A percentile compares a stretch with the other conserved stretches of the same genome.
Evolutionary conservation across 2,797 vertebrate genomes (phyloP).

Genomic region (Karalla daura): DNA sequence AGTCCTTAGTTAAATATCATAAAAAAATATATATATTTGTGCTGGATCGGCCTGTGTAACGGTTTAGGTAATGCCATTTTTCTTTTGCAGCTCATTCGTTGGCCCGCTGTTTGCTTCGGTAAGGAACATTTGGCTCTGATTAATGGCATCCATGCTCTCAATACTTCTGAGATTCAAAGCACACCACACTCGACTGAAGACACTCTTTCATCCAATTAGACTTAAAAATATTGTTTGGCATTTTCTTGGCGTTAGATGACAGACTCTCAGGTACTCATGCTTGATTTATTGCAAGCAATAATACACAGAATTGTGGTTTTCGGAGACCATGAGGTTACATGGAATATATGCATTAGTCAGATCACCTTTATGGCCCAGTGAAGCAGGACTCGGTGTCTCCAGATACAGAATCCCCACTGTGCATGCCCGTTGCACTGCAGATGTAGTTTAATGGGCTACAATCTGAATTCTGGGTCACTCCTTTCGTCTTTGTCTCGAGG

Average conservation of each 20-base stretch:
- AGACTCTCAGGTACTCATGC: constrained; percentile 50
- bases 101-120: constrained; percentile 14
- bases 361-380: constrained; percentile 45
- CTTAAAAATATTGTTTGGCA: constrained; percentile 55
- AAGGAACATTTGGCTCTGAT: constrained; percentile 54
- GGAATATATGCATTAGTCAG: constrained; percentile 43
- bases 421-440: constrained; percentile 25
- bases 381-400: constrained; percentile 45
- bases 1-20: neutral
- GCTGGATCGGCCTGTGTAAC: neutral
- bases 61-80: neutral
- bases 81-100: constrained; percentile 12
- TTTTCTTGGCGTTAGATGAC: constrained; percentile 57
- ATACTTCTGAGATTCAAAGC: constrained; percentile 37
- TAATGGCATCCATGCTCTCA: constrained; percentile 49
- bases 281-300: constrained; percentile 66
- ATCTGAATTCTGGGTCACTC: constrained; percentile 50
- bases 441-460: constrained; percentile 49
- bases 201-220: constrained; percentile 67
- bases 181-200: constrained; percentile 41
- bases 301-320: constrained; percentile 25
- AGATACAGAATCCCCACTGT: constrained; percentile 49
- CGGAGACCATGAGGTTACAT: constrained; percentile 28
- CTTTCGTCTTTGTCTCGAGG: constrained; percentile 10
- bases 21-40: neutral